Evolutionary conservation across 2,113 vertebrate genomes (phyloP).

Genomic region (Nanorana parkeri): DNA sequence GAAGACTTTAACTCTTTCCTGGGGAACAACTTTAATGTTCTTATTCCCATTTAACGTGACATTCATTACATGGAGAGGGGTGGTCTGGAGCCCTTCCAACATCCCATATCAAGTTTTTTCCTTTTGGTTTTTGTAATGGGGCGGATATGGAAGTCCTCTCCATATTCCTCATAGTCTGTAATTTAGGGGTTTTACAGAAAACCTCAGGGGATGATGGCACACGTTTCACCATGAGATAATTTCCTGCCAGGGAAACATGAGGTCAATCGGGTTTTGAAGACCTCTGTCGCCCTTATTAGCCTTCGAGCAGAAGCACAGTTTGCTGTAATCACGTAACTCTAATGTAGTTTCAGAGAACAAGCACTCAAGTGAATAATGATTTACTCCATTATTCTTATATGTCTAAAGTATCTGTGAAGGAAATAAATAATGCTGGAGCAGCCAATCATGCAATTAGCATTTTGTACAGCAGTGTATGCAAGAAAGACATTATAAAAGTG

Average conservation of each 20-base stretch:
- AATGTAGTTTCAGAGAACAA: too few species aligned
- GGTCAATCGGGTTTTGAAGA: slow-evolving; percentile 2
- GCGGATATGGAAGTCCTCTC: slow-evolving; percentile 18
- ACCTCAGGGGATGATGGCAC: slow-evolving; percentile 29
- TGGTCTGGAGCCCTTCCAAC: background rate
- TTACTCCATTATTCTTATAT: too few species aligned
- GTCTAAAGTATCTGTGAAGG: too few species aligned
- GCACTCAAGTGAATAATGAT: too few species aligned
- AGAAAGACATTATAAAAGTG: too few species aligned
- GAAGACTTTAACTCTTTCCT: too few species aligned
- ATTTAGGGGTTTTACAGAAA: slow-evolving; percentile 33
- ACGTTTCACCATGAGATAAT: slow-evolving; percentile 32
- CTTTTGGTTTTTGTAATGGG: background rate
- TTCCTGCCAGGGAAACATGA: slow-evolving; percentile 20
- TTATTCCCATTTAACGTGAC: background rate
- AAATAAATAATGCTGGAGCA: too few species aligned
- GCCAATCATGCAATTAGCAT: too few species aligned
- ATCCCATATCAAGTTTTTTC: background rate
- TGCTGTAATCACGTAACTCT: too few species aligned
- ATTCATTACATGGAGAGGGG: background rate
- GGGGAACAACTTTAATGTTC: background rate
- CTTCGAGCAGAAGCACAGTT: too few species aligned
- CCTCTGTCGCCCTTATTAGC: background rate
- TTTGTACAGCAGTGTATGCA: too few species aligned
- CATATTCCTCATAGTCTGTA: slow-evolving; percentile 9